A percentile compares a stretch with the other conserved stretches of the same genome.
phyloP scores from a whole-genome alignment of 23 tunicate species.

The Ciona savignyi region DNA sequence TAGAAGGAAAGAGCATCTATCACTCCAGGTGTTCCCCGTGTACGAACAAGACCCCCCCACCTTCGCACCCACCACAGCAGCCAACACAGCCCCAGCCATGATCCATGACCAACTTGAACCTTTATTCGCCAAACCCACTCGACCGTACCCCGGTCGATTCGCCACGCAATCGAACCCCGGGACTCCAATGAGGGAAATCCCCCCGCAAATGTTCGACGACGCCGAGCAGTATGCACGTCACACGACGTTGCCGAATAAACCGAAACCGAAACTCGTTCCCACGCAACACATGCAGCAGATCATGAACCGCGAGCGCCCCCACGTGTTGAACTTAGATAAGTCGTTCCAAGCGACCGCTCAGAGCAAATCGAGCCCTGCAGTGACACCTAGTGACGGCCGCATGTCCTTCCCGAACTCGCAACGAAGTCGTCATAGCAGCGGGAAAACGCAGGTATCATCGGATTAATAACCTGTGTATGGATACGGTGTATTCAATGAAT shows the following conservation, averaged over 20 bases:
- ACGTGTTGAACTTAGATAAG: not conserved
- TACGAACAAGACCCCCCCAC: not conserved
- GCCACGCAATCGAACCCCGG: constrained; percentile 34
- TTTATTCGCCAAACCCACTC: not conserved
- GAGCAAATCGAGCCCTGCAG: constrained; percentile 14
- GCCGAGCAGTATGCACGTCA: constrained; percentile 4
- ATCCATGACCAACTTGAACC: not conserved
- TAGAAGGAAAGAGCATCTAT: not conserved
- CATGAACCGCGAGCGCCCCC: not conserved
- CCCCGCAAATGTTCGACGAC: constrained; percentile 14
- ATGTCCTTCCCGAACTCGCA: constrained; percentile 3
- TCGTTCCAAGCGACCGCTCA: not conserved
- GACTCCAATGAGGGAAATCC: constrained; percentile 25
- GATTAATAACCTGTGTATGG: no score
- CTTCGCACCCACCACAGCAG: not conserved
- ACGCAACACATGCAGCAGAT: constrained; percentile 2
- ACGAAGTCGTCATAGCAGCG: constrained; percentile 17
- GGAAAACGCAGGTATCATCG: constrained; percentile 7
- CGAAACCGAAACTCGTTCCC: constrained; percentile 1
- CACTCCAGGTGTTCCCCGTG: not conserved
- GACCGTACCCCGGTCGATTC: not conserved
- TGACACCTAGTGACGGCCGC: not conserved
- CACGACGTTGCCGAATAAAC: constrained; percentile 17
- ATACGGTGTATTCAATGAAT: no score
- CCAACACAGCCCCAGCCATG: not conserved